Evolutionary conservation across 1,140 invertebrate genomes (phyloP).

Genomic region (Drosophila bocqueti): DNA sequence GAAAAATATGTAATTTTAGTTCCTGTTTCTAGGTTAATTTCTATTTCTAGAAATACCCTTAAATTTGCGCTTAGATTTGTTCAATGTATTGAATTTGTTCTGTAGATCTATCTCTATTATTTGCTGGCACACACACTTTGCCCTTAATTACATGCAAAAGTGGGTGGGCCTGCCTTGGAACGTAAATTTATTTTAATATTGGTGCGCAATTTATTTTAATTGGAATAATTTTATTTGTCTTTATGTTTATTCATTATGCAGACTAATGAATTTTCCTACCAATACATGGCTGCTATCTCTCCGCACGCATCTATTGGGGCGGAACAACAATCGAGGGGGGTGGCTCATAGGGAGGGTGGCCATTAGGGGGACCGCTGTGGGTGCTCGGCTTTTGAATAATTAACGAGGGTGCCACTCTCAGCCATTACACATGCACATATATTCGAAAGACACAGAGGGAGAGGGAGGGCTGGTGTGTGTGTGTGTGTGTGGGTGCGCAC

Average conservation of each 20-base stretch:
- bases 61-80: neutral
- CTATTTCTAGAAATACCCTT: neutral
- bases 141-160: constrained; percentile 66
- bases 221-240: constrained; percentile 84
- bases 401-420: constrained; percentile 78
- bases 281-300: constrained; percentile 58
- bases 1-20: neutral
- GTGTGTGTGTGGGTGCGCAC: constrained; percentile 46
- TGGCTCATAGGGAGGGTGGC: constrained; percentile 20
- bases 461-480: neutral
- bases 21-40: neutral
- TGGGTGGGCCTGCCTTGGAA: constrained; percentile 53
- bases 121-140: constrained; percentile 18
- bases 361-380: constrained; percentile 66
- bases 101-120: constrained; percentile 19
- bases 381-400: constrained; percentile 81
- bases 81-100: constrained; percentile 22
- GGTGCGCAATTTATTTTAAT: constrained; percentile 84
- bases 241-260: constrained; percentile 84
- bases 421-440: constrained; percentile 56
- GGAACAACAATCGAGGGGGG: constrained; percentile 19
- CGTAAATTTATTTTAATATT: constrained; percentile 81
- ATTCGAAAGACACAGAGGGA: neutral
- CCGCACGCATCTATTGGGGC: constrained; percentile 42
- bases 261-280: constrained; percentile 77